Base-by-base conservation (phyloP, 2,888 invertebrate species). In the Himalopsyche kuldschensis region DNA sequence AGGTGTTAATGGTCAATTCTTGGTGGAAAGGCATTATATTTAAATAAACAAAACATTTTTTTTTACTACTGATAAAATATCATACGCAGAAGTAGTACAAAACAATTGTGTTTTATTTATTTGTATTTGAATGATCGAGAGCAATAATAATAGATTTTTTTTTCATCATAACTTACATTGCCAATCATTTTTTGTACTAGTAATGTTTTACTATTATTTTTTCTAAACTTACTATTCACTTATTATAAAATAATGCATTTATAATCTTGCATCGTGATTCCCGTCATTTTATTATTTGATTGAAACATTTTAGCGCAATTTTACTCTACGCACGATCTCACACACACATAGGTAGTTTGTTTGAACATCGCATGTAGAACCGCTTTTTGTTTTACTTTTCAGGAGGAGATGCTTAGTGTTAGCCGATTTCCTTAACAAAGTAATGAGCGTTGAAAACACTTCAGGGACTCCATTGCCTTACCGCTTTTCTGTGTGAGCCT, bases 401-500 rank as follows among this genome's bases (percentile, higher is more conserved):
- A 92, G 92, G 91, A 90, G 92, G 91, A 90, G 92, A 91, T 91
- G 91, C 88, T 89, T 90, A 90, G 91, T 91, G 89, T 88, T 92
- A 89, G 91, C 91, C 90, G 90, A 90, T 88, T 92, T 92, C 90
- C 91, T 92, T 88, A 92, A 92, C 91, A 89, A 88, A 89, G 89
- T 91, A 89, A 90, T 91, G 91, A 89, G 89, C 63, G 63, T 82
- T 80, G 80, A 77, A 89, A 89, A 88, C 89, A 88, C 88, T 88
- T 88, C 89, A 87, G 90, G 90, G 88, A 91, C 91, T 90, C 91
- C 91, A 89, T 91, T 92, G 91, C 91, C 90, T 89, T 92, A 92
- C 92, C 91, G 91, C 91, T 92, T 92, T 92, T 90, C 92, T 91
- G 91, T 91, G 92, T 92, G 92, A 92, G 92, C 90, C 89, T 90